These are phyloP conservation scores for Acropora tenuis DNA, from an alignment of 64 coral and sea anemone genomes.

Conservation along the genomic window DNA sequence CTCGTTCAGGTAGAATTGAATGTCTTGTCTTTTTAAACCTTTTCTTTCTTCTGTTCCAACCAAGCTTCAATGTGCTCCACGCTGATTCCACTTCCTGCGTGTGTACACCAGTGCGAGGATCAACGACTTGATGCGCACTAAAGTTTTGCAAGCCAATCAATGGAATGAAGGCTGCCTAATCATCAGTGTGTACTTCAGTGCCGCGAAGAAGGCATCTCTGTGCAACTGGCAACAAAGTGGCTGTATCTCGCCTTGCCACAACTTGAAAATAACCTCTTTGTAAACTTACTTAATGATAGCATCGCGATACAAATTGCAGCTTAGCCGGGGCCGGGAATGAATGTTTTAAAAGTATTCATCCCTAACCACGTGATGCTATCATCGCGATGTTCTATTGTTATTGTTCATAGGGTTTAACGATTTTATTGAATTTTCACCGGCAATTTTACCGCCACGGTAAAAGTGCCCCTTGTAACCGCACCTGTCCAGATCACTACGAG, in stretches of 20 bases:
- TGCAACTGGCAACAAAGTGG: conserved; percentile 4
- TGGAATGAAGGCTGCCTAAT: neutral
- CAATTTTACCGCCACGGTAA: neutral
- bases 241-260: neutral
- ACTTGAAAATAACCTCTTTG: conserved; percentile 16
- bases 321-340: too few species aligned
- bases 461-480: too few species aligned
- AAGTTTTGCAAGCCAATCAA: neutral
- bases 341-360: too few species aligned
- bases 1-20: neutral
- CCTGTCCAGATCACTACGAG: too few species aligned
- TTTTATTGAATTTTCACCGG: too few species aligned
- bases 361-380: too few species aligned
- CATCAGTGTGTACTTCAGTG: conserved; percentile 30
- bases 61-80: conserved; percentile 14
- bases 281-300: too few species aligned
- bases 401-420: too few species aligned
- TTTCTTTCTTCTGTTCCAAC: neutral
- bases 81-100: conserved; percentile 34
- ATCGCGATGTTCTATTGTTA: too few species aligned
- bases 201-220: neutral
- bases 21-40: neutral
- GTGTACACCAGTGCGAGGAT: conserved; percentile 24
- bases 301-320: too few species aligned
- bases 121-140: conserved; percentile 19